Base-by-base conservation (phyloP, 2,888 invertebrate genomes). In the Monochamus alternatus region DNA sequence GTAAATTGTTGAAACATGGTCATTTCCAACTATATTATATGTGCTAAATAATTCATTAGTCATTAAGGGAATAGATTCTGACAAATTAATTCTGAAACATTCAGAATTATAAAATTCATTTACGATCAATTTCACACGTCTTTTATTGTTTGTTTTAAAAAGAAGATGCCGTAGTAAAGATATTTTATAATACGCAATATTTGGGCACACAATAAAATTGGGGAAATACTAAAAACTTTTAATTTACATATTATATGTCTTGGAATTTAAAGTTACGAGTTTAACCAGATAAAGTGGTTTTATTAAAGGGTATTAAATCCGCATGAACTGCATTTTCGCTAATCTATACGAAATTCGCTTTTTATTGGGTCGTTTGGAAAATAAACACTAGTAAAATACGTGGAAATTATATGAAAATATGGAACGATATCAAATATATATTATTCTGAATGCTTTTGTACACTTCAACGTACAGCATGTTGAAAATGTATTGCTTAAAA, bases 211-310 rank as follows among this genome's bases (percentile, higher is more conserved):
- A 70, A 75, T 73, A 73, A 73, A 73, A 73, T 70, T 32, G 67
- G 62, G 70, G 55, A 73, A 76, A 76, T 73, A 73, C 73, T 62
- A 70, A 47, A 70, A 32, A 60, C 73, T 73, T 73, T 74, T 76
- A 22, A 22, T 22, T 22, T 22, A 22, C 62, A 32, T 47, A 70
- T 55, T 76, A 76, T 73, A 76, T 60, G 66, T 73, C 73, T 73
- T 73, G 58, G 62, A 74, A 69, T 76, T 76, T 76, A 73, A 76
- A 58, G 68, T 74, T 74, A 74, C 73, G 68, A 68, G 71, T 47
- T 60, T 74, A 64, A 70, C 73, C 72, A 72, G 66, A 52, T 66
- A 66, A 66, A 66, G 32, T 32, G 32, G 32, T 66, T 66, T 66
- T 66, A 66, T 66, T 52, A 66, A 66, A n/a, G 52, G 32, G 30